Evolutionary conservation across 2,113 vertebrate genomes (phyloP).

Genomic region (Plecotus auritus): DNA sequence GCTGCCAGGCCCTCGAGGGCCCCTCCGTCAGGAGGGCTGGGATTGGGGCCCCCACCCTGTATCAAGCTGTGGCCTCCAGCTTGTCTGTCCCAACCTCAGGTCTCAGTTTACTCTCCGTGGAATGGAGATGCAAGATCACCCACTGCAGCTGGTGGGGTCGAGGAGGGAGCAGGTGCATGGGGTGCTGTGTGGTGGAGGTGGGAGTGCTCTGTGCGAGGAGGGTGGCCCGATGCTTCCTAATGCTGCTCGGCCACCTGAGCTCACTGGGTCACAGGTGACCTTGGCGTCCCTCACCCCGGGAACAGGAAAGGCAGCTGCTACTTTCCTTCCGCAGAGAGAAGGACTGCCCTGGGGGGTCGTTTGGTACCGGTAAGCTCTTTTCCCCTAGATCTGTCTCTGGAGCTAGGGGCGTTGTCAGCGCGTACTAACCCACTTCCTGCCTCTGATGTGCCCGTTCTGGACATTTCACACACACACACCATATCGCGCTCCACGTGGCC

Average conservation of each 20-base stretch:
- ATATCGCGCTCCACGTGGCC: not conserved
- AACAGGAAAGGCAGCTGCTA: too few relatives aligned
- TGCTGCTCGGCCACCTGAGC: not conserved
- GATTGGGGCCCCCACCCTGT: not conserved
- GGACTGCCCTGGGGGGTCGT: not conserved
- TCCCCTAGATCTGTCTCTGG: not conserved
- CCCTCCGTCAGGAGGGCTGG: not conserved
- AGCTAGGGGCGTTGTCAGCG: not conserved
- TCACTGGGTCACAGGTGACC: not conserved
- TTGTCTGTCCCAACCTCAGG: not conserved
- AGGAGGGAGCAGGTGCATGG: not conserved
- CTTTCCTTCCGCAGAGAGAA: not conserved
- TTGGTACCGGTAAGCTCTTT: not conserved
- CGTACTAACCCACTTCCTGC: not conserved
- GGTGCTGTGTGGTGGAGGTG: not conserved
- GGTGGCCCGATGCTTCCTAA: not conserved
- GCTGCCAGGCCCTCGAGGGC: not conserved
- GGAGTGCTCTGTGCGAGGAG: not conserved
- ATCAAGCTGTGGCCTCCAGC: not conserved
- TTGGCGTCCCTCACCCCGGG: not conserved
- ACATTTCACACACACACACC: not conserved
- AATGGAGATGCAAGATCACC: not conserved
- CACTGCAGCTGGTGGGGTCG: too few relatives aligned
- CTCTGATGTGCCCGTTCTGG: not conserved
- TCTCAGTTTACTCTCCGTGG: not conserved